Evolutionary conservation across 2,113 vertebrate genomes (phyloP).

Genomic region (Brachyistius frenatus): DNA sequence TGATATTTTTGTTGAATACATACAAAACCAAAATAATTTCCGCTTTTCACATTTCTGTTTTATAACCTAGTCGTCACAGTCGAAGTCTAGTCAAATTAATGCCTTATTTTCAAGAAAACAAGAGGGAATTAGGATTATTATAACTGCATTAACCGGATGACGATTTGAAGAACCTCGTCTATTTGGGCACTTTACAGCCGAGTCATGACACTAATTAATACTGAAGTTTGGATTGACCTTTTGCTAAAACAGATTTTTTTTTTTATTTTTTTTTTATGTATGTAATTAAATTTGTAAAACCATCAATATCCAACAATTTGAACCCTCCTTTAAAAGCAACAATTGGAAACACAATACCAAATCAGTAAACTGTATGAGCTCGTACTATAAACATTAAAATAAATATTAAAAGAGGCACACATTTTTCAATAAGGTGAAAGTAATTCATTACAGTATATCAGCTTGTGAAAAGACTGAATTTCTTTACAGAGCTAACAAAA

Average conservation of each 20-base stretch:
- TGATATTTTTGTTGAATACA: no score
- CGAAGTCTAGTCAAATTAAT: slow-evolving; percentile 11
- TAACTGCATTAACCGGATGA: slow-evolving; percentile 28
- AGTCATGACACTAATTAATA: slow-evolving; percentile 19
- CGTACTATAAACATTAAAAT: neutral
- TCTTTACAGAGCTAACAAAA: neutral
- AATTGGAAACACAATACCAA: neutral
- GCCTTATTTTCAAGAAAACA: neutral
- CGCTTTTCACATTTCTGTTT: neutral
- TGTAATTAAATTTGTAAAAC: neutral
- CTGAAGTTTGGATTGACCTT: neutral
- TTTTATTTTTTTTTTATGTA: neutral
- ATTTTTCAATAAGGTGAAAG: neutral
- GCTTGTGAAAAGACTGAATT: neutral
- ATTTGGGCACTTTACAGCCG: slow-evolving; percentile 20
- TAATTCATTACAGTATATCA: neutral
- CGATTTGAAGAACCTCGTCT: slow-evolving; percentile 34
- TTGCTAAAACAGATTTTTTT: neutral
- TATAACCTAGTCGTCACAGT: neutral
- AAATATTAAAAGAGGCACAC: no score
- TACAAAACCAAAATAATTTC: no score
- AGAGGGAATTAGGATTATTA: slow-evolving; percentile 19
- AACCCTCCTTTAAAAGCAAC: neutral
- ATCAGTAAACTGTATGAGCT: neutral
- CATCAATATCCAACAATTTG: neutral